Conservation (phyloP, 1,140 invertebrate species). For the Brachionus calyciflorus region DNA sequence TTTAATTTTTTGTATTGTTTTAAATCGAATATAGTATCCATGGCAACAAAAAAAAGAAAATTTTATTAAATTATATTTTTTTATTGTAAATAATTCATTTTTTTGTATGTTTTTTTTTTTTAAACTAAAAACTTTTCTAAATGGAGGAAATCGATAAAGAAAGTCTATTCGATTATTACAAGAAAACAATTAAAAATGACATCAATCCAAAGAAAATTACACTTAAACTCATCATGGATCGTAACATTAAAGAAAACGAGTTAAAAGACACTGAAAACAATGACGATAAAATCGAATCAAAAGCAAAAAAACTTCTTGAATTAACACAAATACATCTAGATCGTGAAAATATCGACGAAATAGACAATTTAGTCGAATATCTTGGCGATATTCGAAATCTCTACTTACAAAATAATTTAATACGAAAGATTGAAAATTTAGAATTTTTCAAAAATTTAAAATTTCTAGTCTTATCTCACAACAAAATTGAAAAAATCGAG, state of each 20-base stretch:
- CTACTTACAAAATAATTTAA: slow-evolving; percentile 82
- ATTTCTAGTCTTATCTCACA: slow-evolving; percentile 80
- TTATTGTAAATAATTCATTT: too few species aligned
- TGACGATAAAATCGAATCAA: background rate
- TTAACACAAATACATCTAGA: slow-evolving; percentile 31
- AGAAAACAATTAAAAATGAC: background rate
- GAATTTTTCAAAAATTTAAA: slow-evolving; percentile 70
- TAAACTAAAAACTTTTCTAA: too few species aligned
- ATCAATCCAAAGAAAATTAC: background rate
- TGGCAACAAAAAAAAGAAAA: too few species aligned
- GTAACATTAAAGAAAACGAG: background rate
- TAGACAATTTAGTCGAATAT: slow-evolving; percentile 33
- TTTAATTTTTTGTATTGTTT: too few species aligned
- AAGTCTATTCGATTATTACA: too few species aligned
- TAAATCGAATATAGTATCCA: too few species aligned
- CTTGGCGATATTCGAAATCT: slow-evolving; percentile 57
- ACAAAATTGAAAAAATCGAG: slow-evolving; percentile 76
- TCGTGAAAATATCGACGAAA: slow-evolving; percentile 31
- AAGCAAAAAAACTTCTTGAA: slow-evolving; percentile 10
- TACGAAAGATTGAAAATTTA: slow-evolving; percentile 81
- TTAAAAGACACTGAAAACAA: background rate
- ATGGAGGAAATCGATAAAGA: too few species aligned
- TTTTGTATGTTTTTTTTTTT: too few species aligned
- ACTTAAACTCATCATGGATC: slow-evolving; percentile 23
- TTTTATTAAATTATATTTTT: too few species aligned